Base-by-base conservation (phyloP, 92 coral and sea anemone species). In the Desmophyllum pertusum region DNA sequence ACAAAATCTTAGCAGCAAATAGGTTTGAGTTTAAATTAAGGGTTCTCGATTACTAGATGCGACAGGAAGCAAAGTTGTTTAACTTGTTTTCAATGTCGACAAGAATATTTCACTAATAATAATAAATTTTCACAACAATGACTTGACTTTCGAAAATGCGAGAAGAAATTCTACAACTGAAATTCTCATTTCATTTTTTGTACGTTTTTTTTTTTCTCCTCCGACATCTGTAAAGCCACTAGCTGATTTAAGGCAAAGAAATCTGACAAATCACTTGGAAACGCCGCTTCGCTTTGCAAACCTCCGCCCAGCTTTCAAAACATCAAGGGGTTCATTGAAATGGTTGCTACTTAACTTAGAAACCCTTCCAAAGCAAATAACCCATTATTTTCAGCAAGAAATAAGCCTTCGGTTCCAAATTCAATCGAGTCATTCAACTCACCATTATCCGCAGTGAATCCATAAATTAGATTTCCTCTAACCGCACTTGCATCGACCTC, bases 361-460 rank as follows among this genome's bases (percentile, higher is more conserved):
- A n/a, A n/a, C n/a, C n/a, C n/a, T 45, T 45, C 11, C 51, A 45
- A 45, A 45, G 51, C 7, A 10, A 48, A 48, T 14, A 48, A 6
- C 1, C 53, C 53, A 10, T 48, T 48, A 1, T 48, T 48, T 48
- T 13, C 59, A 17, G n/a, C n/a, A n/a, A n/a, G n/a, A n/a, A n/a
- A n/a, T n/a, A n/a, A 52, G 6, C 59, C 59, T 68, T 30, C 52
- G 42, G 15, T 61, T 41, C 42, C 52, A 65, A 67, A 51, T 14
- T 31, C 40, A 25, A 39, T 71, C n/a, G n/a, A n/a, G n/a, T n/a
- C n/a, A n/a, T n/a, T n/a, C 23, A 7, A 82, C 86, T 82, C 70
- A 82, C 86, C 78, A 31, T 40, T 70, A 29, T 70, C 86, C n/a
- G n/a, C n/a, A 29, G 61, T 29, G 40, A 70, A 71, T 30, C 78